Evolutionary conservation across 2,113 vertebrate species (phyloP), one percentile per base, ranked within the genome.

Genomic region (Leptodactylus fuscus): DNA sequence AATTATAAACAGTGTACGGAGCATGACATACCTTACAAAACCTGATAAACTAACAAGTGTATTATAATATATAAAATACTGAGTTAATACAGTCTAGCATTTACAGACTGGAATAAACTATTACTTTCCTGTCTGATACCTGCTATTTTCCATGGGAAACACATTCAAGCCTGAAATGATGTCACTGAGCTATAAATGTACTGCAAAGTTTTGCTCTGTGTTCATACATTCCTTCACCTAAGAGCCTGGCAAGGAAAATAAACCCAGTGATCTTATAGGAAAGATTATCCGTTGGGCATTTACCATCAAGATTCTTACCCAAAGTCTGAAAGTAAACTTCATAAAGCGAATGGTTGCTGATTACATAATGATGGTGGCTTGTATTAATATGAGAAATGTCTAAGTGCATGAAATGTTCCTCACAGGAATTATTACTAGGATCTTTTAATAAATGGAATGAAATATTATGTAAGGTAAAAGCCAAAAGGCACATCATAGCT

Each of bases 401-500:
- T 65, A 29, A 46, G 38, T 81, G 34, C 58, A 81, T 58, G 78
- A 22, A 81, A 62, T 48, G 24, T 67, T 48, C 49, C 34, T 81
- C 29, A 51, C 44, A 71, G 46, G 22, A 73, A 82, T 58, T 73
- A 55, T 73, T 73, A 46, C 67, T 82, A 55, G 46, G 46, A 24
- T 67, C 15, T n/a, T 49, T 36, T 55, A 15, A 24, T 41, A 55
- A 71, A 73, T 13, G 70, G 41, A 73, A 74, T 48, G 15, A 44
- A 71, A 82, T 60, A 60, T 29, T 81, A 46, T 83, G 9, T 83
- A 49, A 18, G 16, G n/a, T 22, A 38, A 27, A 44, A 60, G 70
- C 69, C 81, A 83, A 73, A 55, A 82, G 34, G 24, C 69, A 62
- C 46, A 73, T 82, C 51, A 58, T 38, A 20, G 65, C 81, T 75